Evolutionary conservation across 2,888 invertebrate genomes (phyloP), one percentile per base, ranked within the genome.

Genomic region (Drosophila kambysellisi): DNA sequence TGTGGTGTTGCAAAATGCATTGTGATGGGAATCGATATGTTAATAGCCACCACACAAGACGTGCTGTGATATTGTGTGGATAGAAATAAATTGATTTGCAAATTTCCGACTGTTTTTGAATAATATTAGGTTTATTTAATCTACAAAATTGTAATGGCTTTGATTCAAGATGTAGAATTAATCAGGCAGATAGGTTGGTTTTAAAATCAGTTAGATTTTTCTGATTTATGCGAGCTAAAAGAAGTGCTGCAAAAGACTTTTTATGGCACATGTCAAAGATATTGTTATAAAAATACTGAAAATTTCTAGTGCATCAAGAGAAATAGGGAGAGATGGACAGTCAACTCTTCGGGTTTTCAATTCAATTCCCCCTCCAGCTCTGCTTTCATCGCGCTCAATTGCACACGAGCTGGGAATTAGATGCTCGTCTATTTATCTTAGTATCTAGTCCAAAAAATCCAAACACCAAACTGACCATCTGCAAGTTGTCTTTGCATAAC

Each of bases 401-500:
- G 74, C 69, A 43, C 58, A 37, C 50, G 35, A 30, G 53, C 32
- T 17, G 51, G 30, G 35, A 37, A 33, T 50, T 53, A 33, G 41
- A 20, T 29, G 20, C 43, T 15, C 17, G 3, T 9, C n/a, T 25
- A 25, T 46, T 46, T 25, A 46, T 25, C 25, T 46, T 15, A 4
- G 25, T 8, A 12, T 54, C 2, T 11, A 30, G 39, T 35, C 7
- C 33, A 57, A 41, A 29, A 41, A 41, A 12, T 11, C 6, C 17
- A 37, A 56, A 30, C 50, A 56, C 30, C 46, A 39, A 75, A 60
- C 66, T 76, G 76, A 76, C 76, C 76, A 76, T 48, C 50, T 56
- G 54, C 51, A 62, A 69, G 64, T 65, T 69, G 7, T 6, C 83
- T 68, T 84, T 82, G 85, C 80, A 87, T 84, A 87, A 86, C 58